Evolutionary conservation across 2,797 vertebrate species (phyloP), one percentile per base, ranked within the genome.

Genomic region (Gambusia yucatana): DNA sequence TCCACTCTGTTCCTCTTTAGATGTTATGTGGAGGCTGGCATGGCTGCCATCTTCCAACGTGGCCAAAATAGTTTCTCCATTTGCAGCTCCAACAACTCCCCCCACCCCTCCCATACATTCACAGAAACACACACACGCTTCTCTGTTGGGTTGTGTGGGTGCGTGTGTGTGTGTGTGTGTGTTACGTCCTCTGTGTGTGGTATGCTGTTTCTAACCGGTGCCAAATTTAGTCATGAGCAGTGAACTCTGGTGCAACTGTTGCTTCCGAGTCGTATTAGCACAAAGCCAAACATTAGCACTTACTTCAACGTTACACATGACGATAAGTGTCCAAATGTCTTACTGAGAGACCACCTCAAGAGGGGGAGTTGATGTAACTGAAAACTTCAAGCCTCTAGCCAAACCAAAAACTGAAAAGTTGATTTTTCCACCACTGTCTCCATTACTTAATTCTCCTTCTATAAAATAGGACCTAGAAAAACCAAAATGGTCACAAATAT

Each of bases 1-100:
- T 91, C 85, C 88, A 16, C 73, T 87, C 63, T 61, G 69, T 44
- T 33, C 72, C 57, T 83, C 33, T 55, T 55, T 70, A 55, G 82
- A 75, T 80, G 75, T 11, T 87, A 80, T 85, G 89, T 74, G 80
- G 70, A 73, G 89, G 75, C 83, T 85, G 90, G 92, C 90, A 89
- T 78, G 75, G 84, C 88, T 93, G 91, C 87, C 91, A 92, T 91
- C 89, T 86, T 91, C 92, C 86, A 89, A 93, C 88, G 86, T 89
- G 85, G 92, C 93, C 88, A 94, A 92, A 95, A 95, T 95, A 95
- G 92, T 94, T 95, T 89, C 91, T 91, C 94, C 94, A 95, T 95
- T 94, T 96, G 95, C 94, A 91, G 82, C 92, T 90, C 89, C 91
- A 87, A 84, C 88, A 79, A 80, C 76, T 73, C 33, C 63, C 77